Percentiles rank a stretch among this genome's conserved stretches.
phyloP scores from a whole-genome alignment of 2,888 invertebrate genomes.

The Luperina nickerlii region DNA sequence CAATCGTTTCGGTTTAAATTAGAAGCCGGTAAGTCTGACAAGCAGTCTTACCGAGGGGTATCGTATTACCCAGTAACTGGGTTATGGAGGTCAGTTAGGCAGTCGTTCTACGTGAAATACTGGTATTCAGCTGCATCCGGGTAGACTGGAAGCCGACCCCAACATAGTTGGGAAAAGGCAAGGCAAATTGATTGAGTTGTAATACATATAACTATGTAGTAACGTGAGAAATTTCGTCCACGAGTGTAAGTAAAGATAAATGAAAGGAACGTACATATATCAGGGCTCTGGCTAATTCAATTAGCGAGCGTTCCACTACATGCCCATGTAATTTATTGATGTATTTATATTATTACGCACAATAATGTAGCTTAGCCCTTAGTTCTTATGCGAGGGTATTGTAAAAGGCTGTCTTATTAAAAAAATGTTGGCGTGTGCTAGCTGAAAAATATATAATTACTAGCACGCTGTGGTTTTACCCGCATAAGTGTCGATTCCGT shows the following conservation, averaged over 20 bases:
- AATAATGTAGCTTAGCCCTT: background rate
- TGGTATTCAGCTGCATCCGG: background rate
- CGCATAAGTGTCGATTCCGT: no score
- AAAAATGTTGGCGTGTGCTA: background rate
- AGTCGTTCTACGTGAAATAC: background rate
- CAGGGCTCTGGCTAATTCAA: conserved; percentile 47
- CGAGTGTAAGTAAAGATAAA: conserved; percentile 46
- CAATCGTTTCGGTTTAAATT: background rate
- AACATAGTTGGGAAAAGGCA: background rate
- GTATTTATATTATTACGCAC: conserved; percentile 35
- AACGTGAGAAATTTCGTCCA: conserved; percentile 18
- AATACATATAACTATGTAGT: background rate
- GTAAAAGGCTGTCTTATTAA: background rate
- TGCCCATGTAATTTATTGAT: conserved; percentile 48
- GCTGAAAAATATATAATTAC: no score
- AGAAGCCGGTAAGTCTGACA: background rate
- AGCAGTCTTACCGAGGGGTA: background rate
- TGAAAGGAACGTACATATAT: conserved; percentile 39
- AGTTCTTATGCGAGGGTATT: background rate
- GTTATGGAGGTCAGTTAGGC: background rate
- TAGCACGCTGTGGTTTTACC: no score
- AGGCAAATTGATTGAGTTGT: background rate
- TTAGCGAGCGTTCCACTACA: conserved; percentile 35
- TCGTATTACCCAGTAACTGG: background rate
- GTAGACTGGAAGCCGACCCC: background rate